These are phyloP conservation scores for Beris morrisii DNA, from an alignment of 2,888 invertebrate genomes.

Conservation along the genomic window DNA sequence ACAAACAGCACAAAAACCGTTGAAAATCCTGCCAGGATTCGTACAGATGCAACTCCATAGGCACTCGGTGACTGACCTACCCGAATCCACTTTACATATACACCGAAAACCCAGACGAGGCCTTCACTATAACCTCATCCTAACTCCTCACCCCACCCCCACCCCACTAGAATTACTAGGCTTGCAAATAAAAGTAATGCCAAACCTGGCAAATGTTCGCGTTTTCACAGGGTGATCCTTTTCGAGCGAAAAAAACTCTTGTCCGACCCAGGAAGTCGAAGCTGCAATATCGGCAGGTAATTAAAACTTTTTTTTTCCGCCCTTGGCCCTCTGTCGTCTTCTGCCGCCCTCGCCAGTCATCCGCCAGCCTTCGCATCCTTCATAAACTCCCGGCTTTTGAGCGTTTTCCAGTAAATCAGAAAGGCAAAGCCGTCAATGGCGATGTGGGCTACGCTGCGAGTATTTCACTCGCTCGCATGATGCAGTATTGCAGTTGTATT, in stretches of 20 bases:
- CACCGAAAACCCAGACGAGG: conserved; percentile 21
- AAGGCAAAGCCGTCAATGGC: conserved; percentile 16
- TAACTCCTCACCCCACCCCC: not conserved
- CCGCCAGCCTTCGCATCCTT: no score
- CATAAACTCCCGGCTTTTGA: conserved; percentile 6
- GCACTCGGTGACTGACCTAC: conserved; percentile 25
- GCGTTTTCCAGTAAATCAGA: conserved; percentile 7
- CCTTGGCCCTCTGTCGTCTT: conserved; percentile 31
- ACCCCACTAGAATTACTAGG: conserved; percentile 16
- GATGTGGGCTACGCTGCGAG: conserved; percentile 1
- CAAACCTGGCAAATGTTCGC: conserved; percentile 6
- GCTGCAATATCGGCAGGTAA: conserved; percentile 37
- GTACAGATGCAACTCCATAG: no score
- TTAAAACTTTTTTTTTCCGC: conserved; percentile 38
- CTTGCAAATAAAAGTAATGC: conserved; percentile 9
- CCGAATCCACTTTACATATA: conserved; percentile 20
- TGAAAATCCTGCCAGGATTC: no score
- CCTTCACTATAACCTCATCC: no score
- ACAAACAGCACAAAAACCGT: no score
- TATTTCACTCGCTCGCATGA: not conserved
- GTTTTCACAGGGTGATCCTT: not conserved
- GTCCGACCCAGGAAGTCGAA: conserved; percentile 33
- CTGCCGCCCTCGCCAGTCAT: not conserved
- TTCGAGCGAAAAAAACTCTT: conserved; percentile 4
- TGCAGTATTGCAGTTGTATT: conserved; percentile 13